Evolutionary conservation across 2,797 vertebrate species (phyloP), one percentile per base, ranked within the genome.

Genomic region (Ctenopoma multispine): DNA sequence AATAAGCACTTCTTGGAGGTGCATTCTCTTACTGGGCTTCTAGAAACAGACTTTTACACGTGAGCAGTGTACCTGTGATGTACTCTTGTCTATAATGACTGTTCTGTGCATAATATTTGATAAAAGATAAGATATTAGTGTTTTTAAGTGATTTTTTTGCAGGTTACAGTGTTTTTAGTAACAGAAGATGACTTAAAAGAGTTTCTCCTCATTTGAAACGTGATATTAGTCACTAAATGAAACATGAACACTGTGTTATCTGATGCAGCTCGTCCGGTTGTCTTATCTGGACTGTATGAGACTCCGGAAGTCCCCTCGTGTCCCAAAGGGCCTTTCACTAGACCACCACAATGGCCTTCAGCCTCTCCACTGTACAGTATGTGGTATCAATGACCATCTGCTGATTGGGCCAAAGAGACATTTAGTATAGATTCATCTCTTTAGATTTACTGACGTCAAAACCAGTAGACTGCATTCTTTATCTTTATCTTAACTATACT

Each of bases 201-300:
- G 46, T 11, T 1, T 15, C 36, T 49, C 34, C 38, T 67, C 46
- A 48, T 57, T 34, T 47, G 41, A 67, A 56, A 69, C 54, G 36
- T 48, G 41, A 6, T 18, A 9, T 56, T 31, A 20, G 24, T 65
- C 54, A 74, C 24, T 55, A 54, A 81, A 71, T 72, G 15, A 83
- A 78, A 72, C 27, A 43, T 71, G 24, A 53, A 65, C 56, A 53
- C 46, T 48, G 43, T 13, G 17, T 76, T 67, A 84, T 88, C 87
- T 79, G 85, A 87, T 86, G 69, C 11, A 49, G 21, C 48, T 62
- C 29, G 77, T 89, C 81, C 80, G 57, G 49, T 72, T 67, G 62
- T 83, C 78, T 84, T 87, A 89, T 90, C 83, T 64, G 65, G 54
- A 40, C 27, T 24, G 29, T 53, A 21, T 46, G 43, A 68, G 83